Evolutionary conservation across 2,888 invertebrate species (phyloP).

Genomic region (Caradrina kadenii): DNA sequence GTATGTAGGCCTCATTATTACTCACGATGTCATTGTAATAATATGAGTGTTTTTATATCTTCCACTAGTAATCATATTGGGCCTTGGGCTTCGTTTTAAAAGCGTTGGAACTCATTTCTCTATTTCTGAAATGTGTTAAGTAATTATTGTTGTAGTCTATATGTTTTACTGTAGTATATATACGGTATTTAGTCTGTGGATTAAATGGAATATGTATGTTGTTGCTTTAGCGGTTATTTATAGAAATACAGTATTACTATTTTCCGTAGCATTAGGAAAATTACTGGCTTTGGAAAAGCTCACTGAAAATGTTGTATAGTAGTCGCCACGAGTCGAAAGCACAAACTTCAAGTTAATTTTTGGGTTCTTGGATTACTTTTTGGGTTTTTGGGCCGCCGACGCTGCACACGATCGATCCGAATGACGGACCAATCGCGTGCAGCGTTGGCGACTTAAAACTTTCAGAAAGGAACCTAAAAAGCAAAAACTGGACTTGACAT

Average conservation of each 20-base stretch:
- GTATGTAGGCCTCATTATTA: conserved; percentile 3
- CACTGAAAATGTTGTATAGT: neutral
- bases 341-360: too few species aligned
- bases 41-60: conserved; percentile 20
- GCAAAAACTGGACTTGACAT: too few species aligned
- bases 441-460: too few species aligned
- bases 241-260: conserved; percentile 11
- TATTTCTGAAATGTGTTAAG: conserved; percentile 33
- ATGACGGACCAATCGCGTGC: too few species aligned
- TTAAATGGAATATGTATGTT: conserved; percentile 23
- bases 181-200: conserved; percentile 11
- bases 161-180: conserved; percentile 22
- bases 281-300: conserved; percentile 16
- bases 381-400: too few species aligned
- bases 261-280: conserved; percentile 14
- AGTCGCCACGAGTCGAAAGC: too few species aligned
- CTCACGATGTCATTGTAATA: conserved; percentile 12
- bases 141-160: conserved; percentile 39
- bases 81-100: conserved; percentile 24
- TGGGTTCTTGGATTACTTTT: too few species aligned
- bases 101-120: conserved; percentile 8
- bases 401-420: too few species aligned
- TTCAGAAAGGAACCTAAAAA: too few species aligned
- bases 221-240: conserved; percentile 16
- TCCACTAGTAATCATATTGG: conserved; percentile 13